Evolutionary conservation across 2,113 vertebrate genomes (phyloP).

Genomic region (Ranitomeya variabilis): DNA sequence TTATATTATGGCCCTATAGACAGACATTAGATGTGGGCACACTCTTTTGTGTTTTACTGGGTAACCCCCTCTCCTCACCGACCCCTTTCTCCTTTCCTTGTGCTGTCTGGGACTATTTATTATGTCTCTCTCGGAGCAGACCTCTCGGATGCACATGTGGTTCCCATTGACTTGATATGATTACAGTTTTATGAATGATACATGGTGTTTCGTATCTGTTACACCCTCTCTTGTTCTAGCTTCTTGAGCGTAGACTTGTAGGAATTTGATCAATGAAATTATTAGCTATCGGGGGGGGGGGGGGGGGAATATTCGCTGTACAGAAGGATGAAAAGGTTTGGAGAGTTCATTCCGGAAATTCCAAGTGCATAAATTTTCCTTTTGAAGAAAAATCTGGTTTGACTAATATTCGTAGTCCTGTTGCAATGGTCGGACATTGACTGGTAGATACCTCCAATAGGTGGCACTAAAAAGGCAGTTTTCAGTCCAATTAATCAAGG

Average conservation of each 20-base stretch:
- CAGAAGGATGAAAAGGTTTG: not conserved
- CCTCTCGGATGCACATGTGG: slow-evolving; percentile 39
- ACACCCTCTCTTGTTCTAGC: not conserved
- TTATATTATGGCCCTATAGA: slow-evolving; percentile 1
- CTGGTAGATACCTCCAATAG: too few species aligned
- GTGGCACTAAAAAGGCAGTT: too few species aligned
- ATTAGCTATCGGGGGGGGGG: not conserved
- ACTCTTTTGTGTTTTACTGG: not conserved
- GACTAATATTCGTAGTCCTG: too few species aligned
- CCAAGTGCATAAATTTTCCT: not conserved
- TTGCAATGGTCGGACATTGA: too few species aligned
- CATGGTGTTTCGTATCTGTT: slow-evolving; percentile 20
- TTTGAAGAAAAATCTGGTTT: too few species aligned
- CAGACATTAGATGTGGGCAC: not conserved
- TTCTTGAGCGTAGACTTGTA: not conserved
- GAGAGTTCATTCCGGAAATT: not conserved
- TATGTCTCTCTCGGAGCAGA: slow-evolving; percentile 22
- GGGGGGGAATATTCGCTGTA: not conserved
- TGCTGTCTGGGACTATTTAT: slow-evolving; percentile 43
- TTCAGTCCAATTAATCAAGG: too few species aligned
- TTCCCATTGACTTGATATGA: slow-evolving; percentile 44
- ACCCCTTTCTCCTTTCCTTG: not conserved
- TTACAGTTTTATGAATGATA: slow-evolving; percentile 45
- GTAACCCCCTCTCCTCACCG: slow-evolving; percentile 28
- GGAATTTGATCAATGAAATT: slow-evolving; percentile 15